Conservation (phyloP, 2,888 invertebrate genomes). For the Amorpha juglandis region DNA sequence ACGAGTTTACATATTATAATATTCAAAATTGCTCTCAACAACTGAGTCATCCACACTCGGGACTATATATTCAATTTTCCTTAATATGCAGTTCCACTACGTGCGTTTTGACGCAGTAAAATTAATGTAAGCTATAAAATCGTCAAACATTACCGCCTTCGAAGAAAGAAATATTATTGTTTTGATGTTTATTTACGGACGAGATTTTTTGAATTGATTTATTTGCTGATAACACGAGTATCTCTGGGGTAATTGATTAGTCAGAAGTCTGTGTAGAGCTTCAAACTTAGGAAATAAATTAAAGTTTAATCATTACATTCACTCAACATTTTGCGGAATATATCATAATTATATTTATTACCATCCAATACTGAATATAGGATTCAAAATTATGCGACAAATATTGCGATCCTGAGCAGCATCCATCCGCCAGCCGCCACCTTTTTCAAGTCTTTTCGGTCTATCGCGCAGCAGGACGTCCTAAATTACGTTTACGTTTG, state of each 20-base stretch:
- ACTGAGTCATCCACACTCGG: constrained; percentile 79
- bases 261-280: background rate
- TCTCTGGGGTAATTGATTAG: background rate
- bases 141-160: background rate
- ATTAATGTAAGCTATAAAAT: background rate
- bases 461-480: too few relatives aligned
- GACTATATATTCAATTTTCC: constrained; percentile 65
- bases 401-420: too few relatives aligned
- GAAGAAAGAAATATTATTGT: background rate
- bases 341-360: too few relatives aligned
- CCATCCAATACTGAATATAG: too few relatives aligned
- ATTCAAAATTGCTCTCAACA: constrained; percentile 77
- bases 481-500: too few relatives aligned
- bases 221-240: background rate
- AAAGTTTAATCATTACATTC: too few relatives aligned
- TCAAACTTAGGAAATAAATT: too few relatives aligned
- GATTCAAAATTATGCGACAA: too few relatives aligned
- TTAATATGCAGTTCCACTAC: constrained; percentile 45
- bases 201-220: background rate
- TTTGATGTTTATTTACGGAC: background rate
- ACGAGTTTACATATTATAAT: constrained; percentile 82
- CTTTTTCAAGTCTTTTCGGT: too few relatives aligned
- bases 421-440: too few relatives aligned
- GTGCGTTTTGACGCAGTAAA: constrained; percentile 21
- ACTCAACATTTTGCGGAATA: too few relatives aligned